Base-by-base conservation (phyloP, 2,113 vertebrate genomes). In the Sula dactylatra region DNA sequence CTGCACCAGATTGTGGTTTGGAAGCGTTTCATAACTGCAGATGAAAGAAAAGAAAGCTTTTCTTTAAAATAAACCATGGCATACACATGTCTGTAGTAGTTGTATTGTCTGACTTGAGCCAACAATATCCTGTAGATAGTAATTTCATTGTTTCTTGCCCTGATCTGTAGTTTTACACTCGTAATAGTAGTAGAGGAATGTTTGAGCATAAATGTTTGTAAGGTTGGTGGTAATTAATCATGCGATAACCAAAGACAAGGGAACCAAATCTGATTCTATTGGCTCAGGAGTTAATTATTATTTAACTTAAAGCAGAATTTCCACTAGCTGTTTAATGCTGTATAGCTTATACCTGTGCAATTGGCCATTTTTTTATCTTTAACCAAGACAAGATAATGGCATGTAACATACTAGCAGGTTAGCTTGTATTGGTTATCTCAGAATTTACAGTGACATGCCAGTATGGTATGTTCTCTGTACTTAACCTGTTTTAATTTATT, bases 361-460 rank as follows among this genome's bases (percentile, higher is more conserved):
- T 5, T 64, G 44, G 26, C 16, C 11, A 18, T 26, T 47, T 80
- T 7, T 65, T 66, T 11, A n/a, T 38, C 34, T 74, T 92, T 66
- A 84, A 69, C 26, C 4, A 44, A 11, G 17, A 42, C 6, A 14
- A 40, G 11, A 2, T 36, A 67, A 32, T 58, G 42, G 6, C 10
- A 47, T 12, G 17, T 26, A 78, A 21, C 20, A 50, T 13, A 32
- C 8, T n/a, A 61, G 16, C 55, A 18, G 26, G 18, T 65, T 44
- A 65, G 7, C 10, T 27, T 31, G 40, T 27, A 7, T 72, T 62
- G 17, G 21, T 13, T 25, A 40, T 40, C 45, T 86, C 56, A 64
- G 83, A 36, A 83, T 88, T 91, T 79, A 88, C 80, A 94, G 86
- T 95, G 76, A 73, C 50, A 32, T 92, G 70, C 71, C 61, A 72